Evolutionary conservation across 2,888 invertebrate species (phyloP).

Genomic region (Hyalella azteca): DNA sequence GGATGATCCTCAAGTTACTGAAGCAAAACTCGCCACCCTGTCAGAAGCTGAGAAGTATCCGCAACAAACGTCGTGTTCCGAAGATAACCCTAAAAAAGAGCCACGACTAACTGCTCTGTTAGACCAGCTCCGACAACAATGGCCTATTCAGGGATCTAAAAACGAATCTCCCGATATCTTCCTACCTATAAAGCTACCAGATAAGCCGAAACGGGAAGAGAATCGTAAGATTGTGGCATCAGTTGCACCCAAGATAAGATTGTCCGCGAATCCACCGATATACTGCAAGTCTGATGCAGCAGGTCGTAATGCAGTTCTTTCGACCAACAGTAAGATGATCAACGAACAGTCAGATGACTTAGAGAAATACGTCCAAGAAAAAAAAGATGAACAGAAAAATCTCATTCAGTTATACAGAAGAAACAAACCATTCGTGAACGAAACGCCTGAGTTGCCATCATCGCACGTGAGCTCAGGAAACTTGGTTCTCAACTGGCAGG

Average conservation of each 20-base stretch:
- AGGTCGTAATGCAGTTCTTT: neutral
- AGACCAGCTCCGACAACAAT: constrained; percentile 4
- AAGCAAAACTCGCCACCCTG: neutral
- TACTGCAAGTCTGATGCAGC: neutral
- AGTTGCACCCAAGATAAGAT: neutral
- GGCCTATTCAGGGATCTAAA: neutral
- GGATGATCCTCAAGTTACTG: neutral
- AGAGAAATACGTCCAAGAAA: neutral
- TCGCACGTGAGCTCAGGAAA: neutral
- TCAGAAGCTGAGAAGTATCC: neutral
- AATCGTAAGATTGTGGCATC: neutral
- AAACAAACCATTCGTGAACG: neutral
- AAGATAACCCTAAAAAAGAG: neutral
- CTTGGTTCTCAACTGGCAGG: neutral
- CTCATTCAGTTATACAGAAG: constrained; percentile 4
- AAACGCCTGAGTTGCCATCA: neutral
- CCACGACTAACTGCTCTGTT: neutral
- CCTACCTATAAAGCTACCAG: neutral
- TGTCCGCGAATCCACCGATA: neutral
- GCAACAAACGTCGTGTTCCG: no score
- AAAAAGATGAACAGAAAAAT: neutral
- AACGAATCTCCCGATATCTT: neutral
- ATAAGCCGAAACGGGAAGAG: neutral
- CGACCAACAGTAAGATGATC: neutral
- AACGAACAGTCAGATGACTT: neutral